A percentile compares a stretch with the other conserved stretches of the same genome.
phyloP scores from a whole-genome alignment of 2,888 invertebrate species.

The Keiferia lycopersicella region DNA sequence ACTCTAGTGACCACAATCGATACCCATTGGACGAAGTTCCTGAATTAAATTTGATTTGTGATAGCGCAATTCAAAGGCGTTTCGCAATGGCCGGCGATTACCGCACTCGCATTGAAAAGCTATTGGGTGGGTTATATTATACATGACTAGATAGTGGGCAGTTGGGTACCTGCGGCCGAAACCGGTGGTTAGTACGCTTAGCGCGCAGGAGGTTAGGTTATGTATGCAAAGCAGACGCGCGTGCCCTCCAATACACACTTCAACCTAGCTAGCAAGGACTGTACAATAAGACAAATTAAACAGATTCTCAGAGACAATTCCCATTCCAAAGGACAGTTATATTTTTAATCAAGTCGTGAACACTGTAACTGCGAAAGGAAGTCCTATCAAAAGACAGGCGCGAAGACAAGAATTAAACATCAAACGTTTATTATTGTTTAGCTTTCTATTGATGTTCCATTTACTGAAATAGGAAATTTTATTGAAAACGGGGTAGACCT shows the following conservation, averaged over 20 bases:
- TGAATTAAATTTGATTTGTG: constrained; percentile 14
- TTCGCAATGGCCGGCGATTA: constrained; percentile 24
- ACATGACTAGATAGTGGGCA: neutral
- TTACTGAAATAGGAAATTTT: constrained; percentile 3
- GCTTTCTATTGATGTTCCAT: constrained; percentile 3
- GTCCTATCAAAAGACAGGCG: constrained; percentile 9
- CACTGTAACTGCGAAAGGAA: constrained; percentile 2
- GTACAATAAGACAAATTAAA: constrained; percentile 8
- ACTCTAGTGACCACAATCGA: neutral
- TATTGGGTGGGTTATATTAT: constrained; percentile 20
- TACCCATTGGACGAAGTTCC: neutral
- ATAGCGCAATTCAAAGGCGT: constrained; percentile 17
- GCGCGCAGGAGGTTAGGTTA: constrained; percentile 48
- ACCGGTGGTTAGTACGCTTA: constrained; percentile 43
- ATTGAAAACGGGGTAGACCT: neutral
- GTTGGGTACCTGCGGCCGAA: constrained; percentile 12
- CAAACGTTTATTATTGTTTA: constrained; percentile 18
- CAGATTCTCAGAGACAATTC: neutral
- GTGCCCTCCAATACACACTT: constrained; percentile 46
- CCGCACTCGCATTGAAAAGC: constrained; percentile 23
- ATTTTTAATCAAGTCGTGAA: constrained; percentile 4
- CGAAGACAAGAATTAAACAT: constrained; percentile 23
- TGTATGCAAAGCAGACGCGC: constrained; percentile 58
- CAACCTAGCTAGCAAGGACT: constrained; percentile 27
- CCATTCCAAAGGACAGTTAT: constrained; percentile 2